These are phyloP conservation scores for Germaria angustata DNA, from an alignment of 2,888 invertebrate species.

Conservation along the genomic window DNA sequence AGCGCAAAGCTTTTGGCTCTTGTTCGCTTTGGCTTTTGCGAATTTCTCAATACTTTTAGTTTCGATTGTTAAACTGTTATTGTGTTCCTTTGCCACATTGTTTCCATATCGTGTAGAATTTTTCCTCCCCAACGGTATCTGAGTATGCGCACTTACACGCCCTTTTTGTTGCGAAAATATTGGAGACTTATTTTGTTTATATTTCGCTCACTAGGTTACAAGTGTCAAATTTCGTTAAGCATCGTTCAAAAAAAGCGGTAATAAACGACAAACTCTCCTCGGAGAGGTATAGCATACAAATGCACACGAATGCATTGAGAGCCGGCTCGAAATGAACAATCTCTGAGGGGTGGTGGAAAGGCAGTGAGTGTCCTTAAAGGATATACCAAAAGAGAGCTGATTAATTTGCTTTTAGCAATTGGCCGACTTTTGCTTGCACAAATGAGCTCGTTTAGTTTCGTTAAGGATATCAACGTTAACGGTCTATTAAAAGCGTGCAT, in stretches of 20 bases:
- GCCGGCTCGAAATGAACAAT: not conserved
- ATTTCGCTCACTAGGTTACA: constrained; percentile 59
- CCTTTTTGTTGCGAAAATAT: constrained; percentile 29
- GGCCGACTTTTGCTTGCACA: constrained; percentile 68
- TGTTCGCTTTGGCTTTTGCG: constrained; percentile 1
- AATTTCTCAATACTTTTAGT: constrained; percentile 9
- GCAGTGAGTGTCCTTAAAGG: not conserved
- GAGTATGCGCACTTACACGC: constrained; percentile 48
- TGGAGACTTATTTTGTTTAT: constrained; percentile 56
- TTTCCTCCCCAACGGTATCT: constrained; percentile 6
- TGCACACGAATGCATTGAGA: constrained; percentile 21
- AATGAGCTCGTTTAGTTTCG: constrained; percentile 71
- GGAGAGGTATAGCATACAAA: not conserved
- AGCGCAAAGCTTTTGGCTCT: constrained; percentile 42
- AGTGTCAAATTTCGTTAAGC: constrained; percentile 63
- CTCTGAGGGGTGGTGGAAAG: not conserved
- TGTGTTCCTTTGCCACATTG: not conserved
- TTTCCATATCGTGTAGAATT: not conserved
- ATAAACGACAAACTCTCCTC: constrained; percentile 6
- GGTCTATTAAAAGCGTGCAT: constrained; percentile 61
- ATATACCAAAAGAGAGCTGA: constrained; percentile 35
- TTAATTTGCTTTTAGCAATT: constrained; percentile 61
- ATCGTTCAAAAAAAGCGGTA: constrained; percentile 59
- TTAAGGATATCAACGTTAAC: constrained; percentile 70
- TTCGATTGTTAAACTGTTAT: constrained; percentile 1